Evolutionary conservation across 2,113 vertebrate genomes (phyloP), one percentile per base, ranked within the genome.

Genomic region (Gambusia holbrooki): DNA sequence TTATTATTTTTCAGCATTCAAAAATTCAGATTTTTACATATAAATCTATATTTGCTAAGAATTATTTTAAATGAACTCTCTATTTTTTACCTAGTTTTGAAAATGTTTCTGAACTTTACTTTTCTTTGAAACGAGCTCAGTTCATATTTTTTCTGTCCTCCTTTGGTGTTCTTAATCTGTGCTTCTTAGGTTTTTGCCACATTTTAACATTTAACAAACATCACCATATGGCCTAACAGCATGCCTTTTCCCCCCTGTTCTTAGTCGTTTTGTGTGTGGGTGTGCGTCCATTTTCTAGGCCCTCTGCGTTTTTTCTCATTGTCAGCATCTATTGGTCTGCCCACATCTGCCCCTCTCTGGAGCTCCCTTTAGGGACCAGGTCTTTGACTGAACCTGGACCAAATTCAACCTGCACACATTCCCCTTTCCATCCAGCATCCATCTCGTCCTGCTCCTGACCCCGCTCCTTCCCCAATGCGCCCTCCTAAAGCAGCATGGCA

Each of bases 191-290:
- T 33, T 82, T 81, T 84, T 84, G 82, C 69, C 28, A 45, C 33
- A 25, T 67, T 82, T 88, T 74, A 65, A 76, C 77, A 71, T 83
- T 86, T 80, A 84, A 51, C 70, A 68, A 89, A 88, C 79, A 71
- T 79, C 82, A 84, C 85, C 93, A 94, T 92, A 93, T 94, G 93
- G 90, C 74, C 64, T 65, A 69, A 63, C 90, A 90, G 90, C 90
- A 84, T 88, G 92, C 60, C 79, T 77, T 87, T 72, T 84, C 84
- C 79, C 79, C 42, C 69, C 64, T 84, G 60, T 40, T 70, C 40
- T 72, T 66, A 3, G 37, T 60, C 28, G 66, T 11, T 73, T 22
- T 71, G 29, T 30, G 29, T 37, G 27, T 58, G 60, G 63, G 74
- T 22, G 37, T 40, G 37, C 10, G 75, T 76, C 83, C 25, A 82